These are phyloP conservation scores for Florisuga fusca DNA, from an alignment of 2,797 vertebrate species.

Conservation along the genomic window DNA sequence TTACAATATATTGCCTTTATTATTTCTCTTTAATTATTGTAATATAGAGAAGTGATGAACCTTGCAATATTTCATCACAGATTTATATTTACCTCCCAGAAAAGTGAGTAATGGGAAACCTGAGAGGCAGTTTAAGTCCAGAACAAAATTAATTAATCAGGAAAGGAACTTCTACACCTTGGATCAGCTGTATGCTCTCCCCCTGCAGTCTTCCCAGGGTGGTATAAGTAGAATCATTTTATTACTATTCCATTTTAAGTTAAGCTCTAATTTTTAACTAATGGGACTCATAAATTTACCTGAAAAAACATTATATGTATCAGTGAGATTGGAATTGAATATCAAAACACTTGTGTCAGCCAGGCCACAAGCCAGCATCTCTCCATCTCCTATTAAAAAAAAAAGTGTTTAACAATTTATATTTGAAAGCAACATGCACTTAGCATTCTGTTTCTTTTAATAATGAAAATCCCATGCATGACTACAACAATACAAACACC, in stretches of 20 bases:
- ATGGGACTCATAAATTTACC: slow-evolving; percentile 76
- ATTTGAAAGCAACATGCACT: neutral
- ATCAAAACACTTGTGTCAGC: slow-evolving; percentile 84
- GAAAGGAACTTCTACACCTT: neutral
- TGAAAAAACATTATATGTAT: slow-evolving; percentile 82
- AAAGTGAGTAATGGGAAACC: neutral
- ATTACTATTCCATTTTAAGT: neutral
- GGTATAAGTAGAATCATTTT: neutral
- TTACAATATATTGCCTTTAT: neutral
- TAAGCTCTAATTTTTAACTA: neutral
- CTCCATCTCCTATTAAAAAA: slow-evolving; percentile 84
- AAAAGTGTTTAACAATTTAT: slow-evolving; percentile 7
- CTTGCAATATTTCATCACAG: neutral
- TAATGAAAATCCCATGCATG: neutral
- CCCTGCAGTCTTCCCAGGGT: neutral
- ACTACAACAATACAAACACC: neutral
- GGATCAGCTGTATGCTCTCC: neutral
- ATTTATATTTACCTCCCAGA: neutral
- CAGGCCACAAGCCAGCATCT: slow-evolving; percentile 87
- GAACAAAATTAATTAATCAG: neutral
- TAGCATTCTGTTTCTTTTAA: neutral
- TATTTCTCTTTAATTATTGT: neutral
- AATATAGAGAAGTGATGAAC: neutral
- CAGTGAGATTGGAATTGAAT: slow-evolving; percentile 81
- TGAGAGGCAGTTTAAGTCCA: neutral